phyloP scores from a whole-genome alignment of 1,140 invertebrate genomes.

The Papilio aristodemus region DNA sequence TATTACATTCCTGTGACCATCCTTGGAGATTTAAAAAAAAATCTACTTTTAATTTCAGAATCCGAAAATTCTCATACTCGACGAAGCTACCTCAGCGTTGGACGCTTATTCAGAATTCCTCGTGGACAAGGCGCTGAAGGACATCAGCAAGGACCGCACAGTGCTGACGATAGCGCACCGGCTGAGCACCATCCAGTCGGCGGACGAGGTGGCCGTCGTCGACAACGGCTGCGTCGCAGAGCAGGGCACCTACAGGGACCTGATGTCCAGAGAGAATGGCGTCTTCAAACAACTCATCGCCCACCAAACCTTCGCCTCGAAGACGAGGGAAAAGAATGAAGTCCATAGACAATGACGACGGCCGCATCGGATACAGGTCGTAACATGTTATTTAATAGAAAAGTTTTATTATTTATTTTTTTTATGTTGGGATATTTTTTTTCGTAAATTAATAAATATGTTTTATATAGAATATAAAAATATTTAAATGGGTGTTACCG shows the following conservation, averaged over 20 bases:
- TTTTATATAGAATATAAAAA: background rate
- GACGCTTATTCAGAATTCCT: slow-evolving; percentile 94
- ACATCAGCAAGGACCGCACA: slow-evolving; percentile 89
- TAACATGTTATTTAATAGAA: slow-evolving; percentile 32
- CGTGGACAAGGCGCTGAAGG: slow-evolving; percentile 92
- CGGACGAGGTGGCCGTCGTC: slow-evolving; percentile 94
- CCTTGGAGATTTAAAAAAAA: background rate
- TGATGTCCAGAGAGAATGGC: slow-evolving; percentile 63
- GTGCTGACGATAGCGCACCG: slow-evolving; percentile 96
- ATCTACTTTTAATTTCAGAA: slow-evolving; percentile 81
- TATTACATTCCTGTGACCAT: too few relatives aligned
- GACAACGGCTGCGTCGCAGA: slow-evolving; percentile 91
- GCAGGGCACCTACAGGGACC: slow-evolving; percentile 86
- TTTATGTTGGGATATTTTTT: slow-evolving; percentile 23
- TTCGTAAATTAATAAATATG: background rate
- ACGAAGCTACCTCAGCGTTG: slow-evolving; percentile 95
- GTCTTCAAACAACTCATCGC: slow-evolving; percentile 69
- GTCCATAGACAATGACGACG: slow-evolving; percentile 38
- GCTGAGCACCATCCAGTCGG: slow-evolving; percentile 94
- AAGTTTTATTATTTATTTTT: slow-evolving; percentile 31
- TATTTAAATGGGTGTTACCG: background rate
- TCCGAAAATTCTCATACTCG: slow-evolving; percentile 90
- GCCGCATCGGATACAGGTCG: background rate
- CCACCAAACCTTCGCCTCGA: slow-evolving; percentile 60
- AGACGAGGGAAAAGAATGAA: slow-evolving; percentile 49